These are phyloP conservation scores for Ctenopoma kingsleyae DNA, from an alignment of 2,797 vertebrate species.

Conservation along the genomic window DNA sequence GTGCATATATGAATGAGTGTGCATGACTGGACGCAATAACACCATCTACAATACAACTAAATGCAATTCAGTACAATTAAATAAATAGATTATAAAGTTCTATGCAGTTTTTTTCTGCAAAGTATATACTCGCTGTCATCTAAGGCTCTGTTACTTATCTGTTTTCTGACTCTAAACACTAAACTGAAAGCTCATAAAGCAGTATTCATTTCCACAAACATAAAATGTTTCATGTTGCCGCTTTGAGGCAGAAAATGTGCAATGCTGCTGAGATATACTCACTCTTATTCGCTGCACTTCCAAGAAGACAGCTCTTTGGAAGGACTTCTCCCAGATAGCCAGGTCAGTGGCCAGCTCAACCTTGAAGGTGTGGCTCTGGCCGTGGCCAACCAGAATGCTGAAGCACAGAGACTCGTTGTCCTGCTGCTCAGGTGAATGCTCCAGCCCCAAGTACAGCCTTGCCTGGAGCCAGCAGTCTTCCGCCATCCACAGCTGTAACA, in stretches of 20 bases:
- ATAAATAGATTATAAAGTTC: background rate
- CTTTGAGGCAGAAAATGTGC: conserved; percentile 13
- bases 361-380: conserved; percentile 91
- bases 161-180: background rate
- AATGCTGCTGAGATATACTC: conserved; percentile 68
- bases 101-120: conserved; percentile 1
- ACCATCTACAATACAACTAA: background rate
- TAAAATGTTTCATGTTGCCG: conserved; percentile 6
- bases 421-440: conserved; percentile 88
- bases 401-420: conserved; percentile 91
- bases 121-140: background rate
- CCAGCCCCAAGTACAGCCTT: conserved; percentile 88
- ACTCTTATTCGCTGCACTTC: conserved; percentile 93
- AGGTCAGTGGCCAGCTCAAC: conserved; percentile 91
- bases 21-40: too few species aligned
- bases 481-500: conserved; percentile 90
- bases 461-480: conserved; percentile 94
- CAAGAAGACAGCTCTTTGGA: conserved; percentile 93
- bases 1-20: too few species aligned
- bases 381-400: conserved; percentile 90
- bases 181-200: conserved; percentile 11
- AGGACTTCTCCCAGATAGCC: conserved; percentile 92
- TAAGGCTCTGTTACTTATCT: conserved; percentile 18
- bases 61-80: background rate
- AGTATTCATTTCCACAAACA: conserved; percentile 13